A percentile compares a stretch with the other conserved stretches of the same genome.
phyloP scores from a whole-genome alignment of 2,797 vertebrate species.

The Danio albolineatus region DNA sequence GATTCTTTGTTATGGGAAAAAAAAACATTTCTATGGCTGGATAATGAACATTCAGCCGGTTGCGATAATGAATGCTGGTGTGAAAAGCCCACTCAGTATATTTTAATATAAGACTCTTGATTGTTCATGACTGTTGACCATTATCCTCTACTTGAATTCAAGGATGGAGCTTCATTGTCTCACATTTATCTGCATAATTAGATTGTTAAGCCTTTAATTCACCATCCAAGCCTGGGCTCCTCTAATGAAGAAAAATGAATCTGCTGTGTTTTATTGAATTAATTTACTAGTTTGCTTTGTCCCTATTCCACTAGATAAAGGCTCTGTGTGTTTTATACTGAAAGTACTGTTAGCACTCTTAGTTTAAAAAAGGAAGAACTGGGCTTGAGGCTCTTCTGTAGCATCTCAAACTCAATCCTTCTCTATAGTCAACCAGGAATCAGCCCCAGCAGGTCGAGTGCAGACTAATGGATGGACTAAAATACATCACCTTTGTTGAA shows the following conservation, averaged over 20 bases:
- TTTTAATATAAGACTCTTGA: constrained; percentile 15
- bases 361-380: not conserved
- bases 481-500: constrained; percentile 31
- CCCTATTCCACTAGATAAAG: not conserved
- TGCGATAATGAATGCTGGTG: not conserved
- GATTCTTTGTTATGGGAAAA: not conserved
- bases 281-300: constrained; percentile 4
- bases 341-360: not conserved
- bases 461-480: constrained; percentile 25
- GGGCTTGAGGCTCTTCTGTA: constrained; percentile 23
- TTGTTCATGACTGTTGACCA: constrained; percentile 32
- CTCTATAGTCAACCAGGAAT: constrained; percentile 5
- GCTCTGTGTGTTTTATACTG: constrained; percentile 5
- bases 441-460: constrained; percentile 5
- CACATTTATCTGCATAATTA: constrained; percentile 36
- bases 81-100: not conserved
- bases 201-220: constrained; percentile 34
- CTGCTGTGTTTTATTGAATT: constrained; percentile 32
- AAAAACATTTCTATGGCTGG: not conserved
- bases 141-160: constrained; percentile 39
- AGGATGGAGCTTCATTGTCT: constrained; percentile 6
- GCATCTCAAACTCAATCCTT: constrained; percentile 8
- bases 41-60: not conserved
- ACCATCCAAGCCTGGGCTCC: constrained; percentile 17
- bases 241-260: constrained; percentile 34